Evolutionary conservation across 2,888 invertebrate genomes (phyloP), one percentile per base, ranked within the genome.

Genomic region (Thumatha senex): DNA sequence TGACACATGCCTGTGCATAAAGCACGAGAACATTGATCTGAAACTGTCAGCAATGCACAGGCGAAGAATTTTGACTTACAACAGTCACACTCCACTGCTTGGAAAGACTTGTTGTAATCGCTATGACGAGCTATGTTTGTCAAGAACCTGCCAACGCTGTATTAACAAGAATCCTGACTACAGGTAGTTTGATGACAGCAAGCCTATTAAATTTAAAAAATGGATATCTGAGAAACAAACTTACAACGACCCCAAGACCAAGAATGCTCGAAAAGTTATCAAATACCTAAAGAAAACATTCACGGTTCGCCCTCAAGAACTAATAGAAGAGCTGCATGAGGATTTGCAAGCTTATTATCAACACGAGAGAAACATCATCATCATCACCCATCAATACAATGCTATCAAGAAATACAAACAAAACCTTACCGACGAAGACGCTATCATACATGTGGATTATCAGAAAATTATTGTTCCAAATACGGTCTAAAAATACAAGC

Each of bases 401-500:
- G 12, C 39, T 8, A 42, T 54, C 24, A 52, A 54, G 39, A 14
- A 43, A 33, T 12, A 47, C 12, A 54, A 58, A 44, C 41, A 58
- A 9, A 57, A 56, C 38, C 46, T 67, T 9, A 43, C 56, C 24
- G 63, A 63, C 42, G 46, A 31, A 24, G 58, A 54, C 11, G 48
- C 47, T 12, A 13, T 48, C 0, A 51, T 70, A 14, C 63, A 66
- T 47, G 63, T 67, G 60, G 70, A 83, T 52, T 83, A 59, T 63
- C 70, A 2, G 80, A 82, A 65, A 84, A 83, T 48, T 82, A 70
- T 62, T 52, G 46, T 18, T 52, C 50, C 15, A 58, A 58, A 58
- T 58, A 76, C 61, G 54, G 51, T 39, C 44, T 66, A 46, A 81
- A 83, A 66, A 77, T 81, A 5, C 80, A 84, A 48, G 33, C 44